Evolutionary conservation across 2,888 invertebrate genomes (phyloP), one percentile per base, ranked within the genome.

Genomic region (Platycheirus rosarum): DNA sequence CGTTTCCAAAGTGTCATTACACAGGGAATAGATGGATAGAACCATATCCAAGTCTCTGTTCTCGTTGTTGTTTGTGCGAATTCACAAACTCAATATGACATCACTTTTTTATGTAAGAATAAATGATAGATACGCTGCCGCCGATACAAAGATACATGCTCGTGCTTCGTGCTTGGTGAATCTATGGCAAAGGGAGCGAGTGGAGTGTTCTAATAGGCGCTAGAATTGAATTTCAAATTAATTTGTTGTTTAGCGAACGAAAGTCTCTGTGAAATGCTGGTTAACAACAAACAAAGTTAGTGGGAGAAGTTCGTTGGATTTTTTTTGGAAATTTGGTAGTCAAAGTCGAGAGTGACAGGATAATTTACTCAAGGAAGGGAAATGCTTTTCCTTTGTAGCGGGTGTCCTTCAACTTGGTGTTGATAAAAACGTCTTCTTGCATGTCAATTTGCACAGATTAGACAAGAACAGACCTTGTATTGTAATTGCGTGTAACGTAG

Each of bases 141-240:
- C n/a, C 53, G 26, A 77, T 32, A 57, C 55, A 42, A 29, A 23
- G 8, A 8, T 55, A 29, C 51, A 37, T 55, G 29, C 32, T 63
- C 37, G 40, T 62, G 44, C 29, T 44, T 60, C 37, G 46, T 62
- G 42, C 42, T 42, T 60, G 44, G 7, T 29, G 26, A 42, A 29
- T 32, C 9, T 20, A 23, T 29, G 6, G 9, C 40, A 7, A 60
- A 51, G 35, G 35, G 37, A 9, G 55, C 4, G 48, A 14, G 20
- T 65, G 37, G 55, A 32, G 78, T 48, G 63, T 55, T 74, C 62
- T 62, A 63, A 74, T 74, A 68, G 79, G 79, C 74, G 74, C 69
- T 74, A 69, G 74, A 79, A 74, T 74, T 74, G 79, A 79, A 74
- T 79, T 79, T 74, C 68, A 79, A 69, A 74, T 79, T 73, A 73